phyloP scores from a whole-genome alignment of 2,113 vertebrate species.

The Mionectes macconnelli region DNA sequence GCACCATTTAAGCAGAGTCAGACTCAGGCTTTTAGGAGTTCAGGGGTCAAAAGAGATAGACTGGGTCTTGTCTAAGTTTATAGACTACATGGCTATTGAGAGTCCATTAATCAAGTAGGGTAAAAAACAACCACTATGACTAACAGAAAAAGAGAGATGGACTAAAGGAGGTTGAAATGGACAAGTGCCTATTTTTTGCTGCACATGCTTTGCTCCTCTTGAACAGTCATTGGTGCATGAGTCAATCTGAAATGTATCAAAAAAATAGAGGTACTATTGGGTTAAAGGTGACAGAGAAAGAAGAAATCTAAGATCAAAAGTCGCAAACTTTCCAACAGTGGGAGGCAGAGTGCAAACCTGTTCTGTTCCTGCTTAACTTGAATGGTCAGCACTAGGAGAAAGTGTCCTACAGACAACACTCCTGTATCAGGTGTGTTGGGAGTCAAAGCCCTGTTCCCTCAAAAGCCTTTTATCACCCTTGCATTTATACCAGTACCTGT shows the following conservation, averaged over 20 bases:
- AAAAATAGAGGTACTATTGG: neutral
- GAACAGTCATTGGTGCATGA: neutral
- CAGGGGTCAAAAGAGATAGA: slow-evolving; percentile 9
- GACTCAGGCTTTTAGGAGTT: slow-evolving; percentile 23
- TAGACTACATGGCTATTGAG: neutral
- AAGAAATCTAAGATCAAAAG: neutral
- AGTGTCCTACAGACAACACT: neutral
- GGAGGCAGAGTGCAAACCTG: neutral
- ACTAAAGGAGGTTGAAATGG: neutral
- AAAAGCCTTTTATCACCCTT: neutral
- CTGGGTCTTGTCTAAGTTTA: slow-evolving; percentile 26
- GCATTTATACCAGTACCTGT: neutral
- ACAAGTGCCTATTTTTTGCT: neutral
- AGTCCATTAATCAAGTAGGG: neutral
- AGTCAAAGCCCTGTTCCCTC: neutral
- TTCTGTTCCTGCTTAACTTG: neutral
- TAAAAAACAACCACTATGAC: neutral
- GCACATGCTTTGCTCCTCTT: neutral
- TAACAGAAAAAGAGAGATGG: neutral
- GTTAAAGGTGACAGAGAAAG: neutral
- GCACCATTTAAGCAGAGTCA: slow-evolving; percentile 18
- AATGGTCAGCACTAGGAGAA: neutral
- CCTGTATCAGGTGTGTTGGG: too few species aligned
- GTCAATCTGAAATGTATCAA: neutral
- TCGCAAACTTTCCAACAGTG: neutral